Conservation (phyloP, 2,888 invertebrate species). For the Coremacera marginata region DNA sequence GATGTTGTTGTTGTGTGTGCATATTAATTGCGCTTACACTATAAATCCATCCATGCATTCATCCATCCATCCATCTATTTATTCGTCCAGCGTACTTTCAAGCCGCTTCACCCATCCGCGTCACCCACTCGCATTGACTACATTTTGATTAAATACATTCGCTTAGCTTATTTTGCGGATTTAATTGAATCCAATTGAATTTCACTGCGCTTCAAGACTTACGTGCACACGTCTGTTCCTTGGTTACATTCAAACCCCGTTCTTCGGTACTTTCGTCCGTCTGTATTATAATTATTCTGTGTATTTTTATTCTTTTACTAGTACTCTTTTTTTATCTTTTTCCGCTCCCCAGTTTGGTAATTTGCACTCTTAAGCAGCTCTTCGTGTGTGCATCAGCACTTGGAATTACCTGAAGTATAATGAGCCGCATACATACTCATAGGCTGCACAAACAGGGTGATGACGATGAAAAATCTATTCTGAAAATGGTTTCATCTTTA, state of each 20-base stretch:
- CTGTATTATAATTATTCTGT: background rate
- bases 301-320: background rate
- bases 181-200: constrained; percentile 35
- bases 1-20: constrained; percentile 4
- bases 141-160: background rate
- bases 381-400: constrained; percentile 23
- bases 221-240: background rate
- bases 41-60: background rate
- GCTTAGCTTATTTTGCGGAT: constrained; percentile 3
- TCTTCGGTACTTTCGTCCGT: background rate
- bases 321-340: background rate
- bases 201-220: constrained; percentile 5
- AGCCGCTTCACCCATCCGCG: background rate
- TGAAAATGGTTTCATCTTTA: background rate
- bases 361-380: constrained; percentile 30
- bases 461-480: background rate
- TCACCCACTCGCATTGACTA: background rate
- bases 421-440: constrained; percentile 22
- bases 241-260: background rate
- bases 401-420: constrained; percentile 22
- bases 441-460: background rate
- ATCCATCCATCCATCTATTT: background rate
- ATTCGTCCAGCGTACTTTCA: background rate
- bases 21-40: background rate
- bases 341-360: background rate